Evolutionary conservation across 2,113 vertebrate genomes (phyloP), one percentile per base, ranked within the genome.

Genomic region (Pangasianodon hypophthalmus): DNA sequence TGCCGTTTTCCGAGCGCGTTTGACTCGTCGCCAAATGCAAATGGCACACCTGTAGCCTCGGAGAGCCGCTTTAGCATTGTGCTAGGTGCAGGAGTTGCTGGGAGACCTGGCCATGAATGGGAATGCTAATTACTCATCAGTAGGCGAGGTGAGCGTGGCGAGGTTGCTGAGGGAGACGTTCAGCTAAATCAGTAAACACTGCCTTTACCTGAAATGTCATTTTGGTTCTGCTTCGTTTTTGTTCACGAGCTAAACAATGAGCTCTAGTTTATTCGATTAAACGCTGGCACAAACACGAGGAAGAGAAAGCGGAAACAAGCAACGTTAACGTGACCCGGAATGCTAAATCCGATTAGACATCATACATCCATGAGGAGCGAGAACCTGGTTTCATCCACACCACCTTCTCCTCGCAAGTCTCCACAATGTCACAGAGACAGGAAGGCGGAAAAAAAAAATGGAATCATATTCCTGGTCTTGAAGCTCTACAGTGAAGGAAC

Each of bases 31-130:
- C 84, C 90, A 92, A 90, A 92, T 88, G 52, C 84, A 88, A 90
- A 92, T 71, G 89, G 81, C 73, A 84, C 92, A 93, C 91, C 92
- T 94, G 92, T 88, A 62, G 85, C 85, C 91, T 92, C 58, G 41
- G 48, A 71, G 84, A n/a, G 80, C 87, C 83, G 71, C 32, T 21
- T 83, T 44, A 46, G 48, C 87, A 89, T 81, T 90, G 90, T 87
- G 62, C 37, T 60, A 73, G 85, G 86, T 77, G 24, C 14, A 37
- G 88, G 84, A 79, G 80, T 64, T 69, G 88, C 79, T 44, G 77
- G 50, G 83, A 62, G 86, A 56, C 73, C 52, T 46, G 11, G 52
- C 37, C 44, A 62, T 90, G 75, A 92, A 93, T 88, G 71, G 67
- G 56, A 89, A 88, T 92, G 88, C 86, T 93, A 91, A 93, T 92